Percentiles rank a stretch among this genome's conserved stretches.
Evolutionary conservation across 2,113 vertebrate genomes (phyloP).

Genomic region (Amazona vittata): DNA sequence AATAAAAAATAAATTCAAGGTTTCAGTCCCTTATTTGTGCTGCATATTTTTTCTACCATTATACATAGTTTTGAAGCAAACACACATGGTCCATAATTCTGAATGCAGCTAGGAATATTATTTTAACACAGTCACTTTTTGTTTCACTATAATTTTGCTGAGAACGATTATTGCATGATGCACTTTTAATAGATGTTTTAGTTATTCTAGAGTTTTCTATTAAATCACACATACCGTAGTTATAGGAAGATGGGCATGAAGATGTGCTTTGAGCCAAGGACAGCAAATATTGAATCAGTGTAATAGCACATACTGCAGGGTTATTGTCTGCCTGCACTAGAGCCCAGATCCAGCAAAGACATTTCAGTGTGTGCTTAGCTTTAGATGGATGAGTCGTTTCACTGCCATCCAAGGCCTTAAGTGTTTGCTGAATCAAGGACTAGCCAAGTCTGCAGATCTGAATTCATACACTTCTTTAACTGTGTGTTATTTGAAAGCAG

Average conservation of each 20-base stretch:
- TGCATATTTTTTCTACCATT: constrained; percentile 59
- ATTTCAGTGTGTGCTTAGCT: constrained; percentile 44
- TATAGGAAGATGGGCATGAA: constrained; percentile 61
- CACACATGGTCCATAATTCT: constrained; percentile 43
- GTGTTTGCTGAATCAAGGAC: constrained; percentile 47
- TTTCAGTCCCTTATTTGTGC: constrained; percentile 64
- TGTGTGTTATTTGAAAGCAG: constrained; percentile 16
- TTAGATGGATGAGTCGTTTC: background rate
- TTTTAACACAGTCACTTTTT: constrained; percentile 53
- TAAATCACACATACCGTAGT: constrained; percentile 41
- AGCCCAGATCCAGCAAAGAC: constrained; percentile 35
- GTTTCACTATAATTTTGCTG: constrained; percentile 53
- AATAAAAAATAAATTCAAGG: constrained; percentile 68
- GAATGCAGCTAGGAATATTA: constrained; percentile 48
- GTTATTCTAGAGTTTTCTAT: constrained; percentile 60
- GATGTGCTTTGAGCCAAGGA: constrained; percentile 63
- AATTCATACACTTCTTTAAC: constrained; percentile 2
- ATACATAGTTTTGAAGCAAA: constrained; percentile 57
- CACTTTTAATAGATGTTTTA: constrained; percentile 53
- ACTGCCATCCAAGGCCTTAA: constrained; percentile 5
- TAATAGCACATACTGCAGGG: constrained; percentile 7
- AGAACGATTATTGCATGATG: constrained; percentile 70
- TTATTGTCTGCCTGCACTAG: constrained; percentile 14
- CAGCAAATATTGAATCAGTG: constrained; percentile 36
- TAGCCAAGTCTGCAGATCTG: constrained; percentile 5